A percentile compares a stretch with the other conserved stretches of the same genome.
These are phyloP conservation scores for Gymnarchus niloticus DNA, from an alignment of 2,113 vertebrate genomes.

Conservation along the genomic window DNA sequence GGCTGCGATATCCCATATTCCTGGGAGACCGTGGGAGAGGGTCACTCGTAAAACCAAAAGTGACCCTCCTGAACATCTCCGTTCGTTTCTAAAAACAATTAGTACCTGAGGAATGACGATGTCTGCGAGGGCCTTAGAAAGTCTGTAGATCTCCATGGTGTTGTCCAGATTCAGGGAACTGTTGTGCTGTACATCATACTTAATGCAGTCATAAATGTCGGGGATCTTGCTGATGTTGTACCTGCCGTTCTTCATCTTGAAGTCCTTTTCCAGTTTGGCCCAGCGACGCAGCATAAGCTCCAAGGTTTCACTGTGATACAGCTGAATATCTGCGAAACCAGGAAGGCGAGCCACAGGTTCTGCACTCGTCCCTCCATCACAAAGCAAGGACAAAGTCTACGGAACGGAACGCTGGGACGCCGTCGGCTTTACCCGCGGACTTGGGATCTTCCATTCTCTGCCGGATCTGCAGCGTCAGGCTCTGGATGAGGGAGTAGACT, in stretches of 20 bases:
- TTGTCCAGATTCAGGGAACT: conserved; percentile 77
- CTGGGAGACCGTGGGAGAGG: conserved; percentile 44
- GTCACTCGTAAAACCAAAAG: background rate
- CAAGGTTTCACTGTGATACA: conserved; percentile 83
- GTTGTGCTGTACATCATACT: conserved; percentile 84
- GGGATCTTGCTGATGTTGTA: conserved; percentile 88
- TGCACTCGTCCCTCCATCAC: background rate
- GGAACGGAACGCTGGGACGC: background rate
- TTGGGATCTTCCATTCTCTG: conserved; percentile 82
- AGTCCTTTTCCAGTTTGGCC: conserved; percentile 84
- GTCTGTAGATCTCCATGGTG: conserved; percentile 81
- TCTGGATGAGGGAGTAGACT: conserved; percentile 82
- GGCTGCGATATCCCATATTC: conserved; percentile 83
- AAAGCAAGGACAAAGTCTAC: background rate
- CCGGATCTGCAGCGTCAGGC: conserved; percentile 78
- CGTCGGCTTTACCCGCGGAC: conserved; percentile 66
- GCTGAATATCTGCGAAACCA: conserved; percentile 73
- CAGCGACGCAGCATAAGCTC: conserved; percentile 83
- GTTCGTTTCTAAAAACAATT: background rate
- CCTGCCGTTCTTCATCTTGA: conserved; percentile 83
- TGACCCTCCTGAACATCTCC: background rate
- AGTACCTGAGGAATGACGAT: conserved; percentile 83
- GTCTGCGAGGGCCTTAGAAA: conserved; percentile 82
- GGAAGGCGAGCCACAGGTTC: background rate
- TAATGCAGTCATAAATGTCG: conserved; percentile 87